Base-by-base conservation (phyloP, 2,888 invertebrate species). In the Kuschelorhynchus macadamiae region DNA sequence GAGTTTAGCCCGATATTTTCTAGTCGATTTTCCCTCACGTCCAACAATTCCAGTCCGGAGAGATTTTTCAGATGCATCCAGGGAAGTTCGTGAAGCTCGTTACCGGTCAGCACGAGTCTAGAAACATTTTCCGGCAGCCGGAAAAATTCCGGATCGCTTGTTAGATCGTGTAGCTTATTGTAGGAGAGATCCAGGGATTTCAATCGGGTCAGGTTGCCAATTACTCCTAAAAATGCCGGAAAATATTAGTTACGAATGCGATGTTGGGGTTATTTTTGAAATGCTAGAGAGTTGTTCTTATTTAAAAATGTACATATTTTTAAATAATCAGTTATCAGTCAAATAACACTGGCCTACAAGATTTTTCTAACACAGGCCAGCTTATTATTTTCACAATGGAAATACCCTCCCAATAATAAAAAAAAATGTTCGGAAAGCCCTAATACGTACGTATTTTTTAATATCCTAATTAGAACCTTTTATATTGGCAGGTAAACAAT, bases 151-250 rank as follows among this genome's bases (percentile, higher is more conserved):
- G 87, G 82, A 53, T 88, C 88, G 1, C 86, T 85, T 25, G 82
- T 78, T 17, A 95, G 79, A 76, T 92, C 91, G 3, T 85, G 86
- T n/a, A 96, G 81, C 61, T 91, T 89, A 77, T 97, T 97, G 75
- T 90, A 82, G 0, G 96, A 95, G 14, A 97, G 79, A 83, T 97
- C 96, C 60, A 97, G 80, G 0, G 87, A 82, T 79, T 89, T 86
- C 21, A 97, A 80, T 0, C 89, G 87, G 0, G 93, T 93, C 56
- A 97, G 84, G 78, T 96, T 96, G 0, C 93, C 92, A 25, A 97
- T 85, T 0, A 96, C 93, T 77, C 90, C 92, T 89, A 85, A 25
- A 25, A 25, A 25, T 25, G 7, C 25, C 25, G 25, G 25, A 25
- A 25, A 7, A 7, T 7, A 5, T 25, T 25, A 25, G 25, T 25